phyloP scores from a whole-genome alignment of 1,140 invertebrate species.

The Brachionus rotundiformis region DNA sequence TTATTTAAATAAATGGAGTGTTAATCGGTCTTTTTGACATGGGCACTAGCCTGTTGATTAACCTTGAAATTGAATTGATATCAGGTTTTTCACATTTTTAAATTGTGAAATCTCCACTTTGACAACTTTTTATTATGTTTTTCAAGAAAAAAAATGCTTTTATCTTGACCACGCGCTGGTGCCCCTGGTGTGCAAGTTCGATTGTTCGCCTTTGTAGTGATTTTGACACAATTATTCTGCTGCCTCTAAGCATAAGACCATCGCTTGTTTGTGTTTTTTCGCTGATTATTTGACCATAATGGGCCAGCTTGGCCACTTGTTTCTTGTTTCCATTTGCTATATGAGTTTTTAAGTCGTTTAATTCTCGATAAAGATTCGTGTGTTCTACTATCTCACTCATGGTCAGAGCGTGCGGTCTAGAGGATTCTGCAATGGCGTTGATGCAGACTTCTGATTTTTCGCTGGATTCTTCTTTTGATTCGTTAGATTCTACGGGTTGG shows the following conservation, averaged over 20 bases:
- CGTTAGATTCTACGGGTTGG: neutral
- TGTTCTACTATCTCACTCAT: neutral
- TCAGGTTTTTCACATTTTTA: too few relatives aligned
- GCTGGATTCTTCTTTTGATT: neutral
- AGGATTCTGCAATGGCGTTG: neutral
- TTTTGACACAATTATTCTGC: neutral
- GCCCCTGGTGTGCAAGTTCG: conserved; percentile 1
- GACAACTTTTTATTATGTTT: too few relatives aligned
- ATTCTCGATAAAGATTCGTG: neutral
- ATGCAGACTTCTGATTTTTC: neutral
- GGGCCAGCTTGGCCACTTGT: neutral
- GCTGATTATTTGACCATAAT: neutral
- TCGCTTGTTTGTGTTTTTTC: neutral
- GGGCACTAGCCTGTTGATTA: neutral
- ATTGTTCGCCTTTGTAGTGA: neutral
- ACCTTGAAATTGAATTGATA: neutral
- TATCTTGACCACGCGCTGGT: neutral
- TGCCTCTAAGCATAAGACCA: neutral
- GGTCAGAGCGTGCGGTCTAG: neutral
- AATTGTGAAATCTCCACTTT: too few relatives aligned
- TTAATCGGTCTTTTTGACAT: neutral
- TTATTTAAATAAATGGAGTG: neutral
- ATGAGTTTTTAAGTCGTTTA: neutral
- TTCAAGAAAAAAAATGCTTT: too few relatives aligned
- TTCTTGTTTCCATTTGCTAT: neutral